Conservation (phyloP, 2,888 invertebrate species). For the Cepaea hortensis region DNA sequence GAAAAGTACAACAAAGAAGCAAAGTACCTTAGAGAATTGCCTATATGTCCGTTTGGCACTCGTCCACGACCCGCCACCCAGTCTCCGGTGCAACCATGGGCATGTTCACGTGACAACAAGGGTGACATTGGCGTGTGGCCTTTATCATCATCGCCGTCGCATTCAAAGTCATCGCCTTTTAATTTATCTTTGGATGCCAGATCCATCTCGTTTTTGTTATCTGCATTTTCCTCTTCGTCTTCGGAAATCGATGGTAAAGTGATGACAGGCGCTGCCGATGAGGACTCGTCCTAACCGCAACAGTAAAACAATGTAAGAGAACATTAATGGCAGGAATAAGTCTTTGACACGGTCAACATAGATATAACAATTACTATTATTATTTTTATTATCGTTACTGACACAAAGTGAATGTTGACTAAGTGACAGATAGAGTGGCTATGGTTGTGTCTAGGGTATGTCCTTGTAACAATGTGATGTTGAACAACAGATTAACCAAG, state of each 20-base stretch:
- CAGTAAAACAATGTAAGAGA: not conserved
- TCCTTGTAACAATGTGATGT: no score
- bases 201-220: conserved; percentile 46
- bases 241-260: conserved; percentile 95
- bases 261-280: conserved; percentile 84
- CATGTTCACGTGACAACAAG: conserved; percentile 50
- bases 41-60: conserved; percentile 65
- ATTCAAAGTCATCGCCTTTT: conserved; percentile 45
- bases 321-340: not conserved
- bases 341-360: not conserved
- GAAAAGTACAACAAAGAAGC: no score
- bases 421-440: no score
- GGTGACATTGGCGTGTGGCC: conserved; percentile 57
- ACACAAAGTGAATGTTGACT: no score
- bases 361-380: no score
- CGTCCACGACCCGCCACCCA: conserved; percentile 40
- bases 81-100: not conserved
- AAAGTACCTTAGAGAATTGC: conserved; percentile 56
- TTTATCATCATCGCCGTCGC: conserved; percentile 38
- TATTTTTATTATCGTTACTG: no score
- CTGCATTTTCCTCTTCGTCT: conserved; percentile 85
- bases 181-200: not conserved
- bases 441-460: no score
- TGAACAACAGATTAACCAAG: no score
- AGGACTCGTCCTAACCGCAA: conserved; percentile 68